Percentiles rank a stretch among this genome's conserved stretches.
Conservation (phyloP, 2,797 vertebrate species). For the Cyprinella venusta region DNA sequence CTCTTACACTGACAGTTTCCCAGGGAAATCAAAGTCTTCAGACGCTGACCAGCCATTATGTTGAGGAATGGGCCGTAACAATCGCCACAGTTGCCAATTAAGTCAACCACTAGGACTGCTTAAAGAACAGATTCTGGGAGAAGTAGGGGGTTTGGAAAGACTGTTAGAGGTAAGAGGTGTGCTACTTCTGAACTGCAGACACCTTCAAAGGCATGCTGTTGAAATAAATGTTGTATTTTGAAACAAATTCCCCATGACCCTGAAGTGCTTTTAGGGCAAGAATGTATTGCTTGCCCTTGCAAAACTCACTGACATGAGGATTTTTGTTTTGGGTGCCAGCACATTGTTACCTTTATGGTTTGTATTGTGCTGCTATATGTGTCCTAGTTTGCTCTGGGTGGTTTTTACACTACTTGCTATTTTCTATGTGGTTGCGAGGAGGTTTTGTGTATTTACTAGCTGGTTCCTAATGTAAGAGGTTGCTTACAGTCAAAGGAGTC, state of each 20-base stretch:
- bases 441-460: background rate
- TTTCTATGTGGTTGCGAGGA: background rate
- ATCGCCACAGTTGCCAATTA: constrained; percentile 50
- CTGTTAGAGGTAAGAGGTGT: constrained; percentile 14
- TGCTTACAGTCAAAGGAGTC: background rate
- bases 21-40: constrained; percentile 72
- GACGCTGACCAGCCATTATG: constrained; percentile 72
- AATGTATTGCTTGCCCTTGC: background rate
- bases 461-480: background rate
- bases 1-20: constrained; percentile 74
- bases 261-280: too few species aligned
- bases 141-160: constrained; percentile 13
- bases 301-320: background rate
- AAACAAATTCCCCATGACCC: background rate
- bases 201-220: constrained; percentile 12
- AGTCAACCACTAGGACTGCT: constrained; percentile 37
- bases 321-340: background rate
- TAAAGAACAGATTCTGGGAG: constrained; percentile 21
- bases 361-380: background rate
- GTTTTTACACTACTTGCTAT: background rate
- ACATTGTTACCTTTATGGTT: background rate
- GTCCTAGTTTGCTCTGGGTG: background rate
- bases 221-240: background rate
- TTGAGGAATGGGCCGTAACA: constrained; percentile 44
- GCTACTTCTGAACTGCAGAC: background rate